Evolutionary conservation across 2,113 vertebrate genomes (phyloP), one percentile per base, ranked within the genome.

Genomic region (Microtus ochrogaster): DNA sequence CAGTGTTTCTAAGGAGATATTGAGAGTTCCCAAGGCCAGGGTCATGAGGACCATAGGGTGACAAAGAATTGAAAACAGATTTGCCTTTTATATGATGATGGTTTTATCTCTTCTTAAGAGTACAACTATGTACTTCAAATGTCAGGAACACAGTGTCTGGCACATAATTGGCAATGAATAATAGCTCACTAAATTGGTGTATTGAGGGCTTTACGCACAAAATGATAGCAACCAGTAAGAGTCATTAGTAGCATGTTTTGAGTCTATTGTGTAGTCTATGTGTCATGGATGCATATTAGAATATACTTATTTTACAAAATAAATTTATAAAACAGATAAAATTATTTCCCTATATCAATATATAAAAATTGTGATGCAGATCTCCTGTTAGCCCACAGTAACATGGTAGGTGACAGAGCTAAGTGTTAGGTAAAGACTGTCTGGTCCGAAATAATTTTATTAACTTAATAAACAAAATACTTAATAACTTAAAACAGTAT

Each of bases 391-490:
- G 6, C 30, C n/a, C 13, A 49, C 66, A 33, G 26, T 85, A 44
- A 86, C 19, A 65, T 8, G 2, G 14, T 93, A 66, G 49, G 66
- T 22, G 30, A 33, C 5, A 33, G 66, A 58, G 58, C 58, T 58
- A 58, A 58, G 58, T 58, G 58, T 58, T 58, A 58, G 19, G 6
- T 58, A 21, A 84, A 79, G n/a, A 7, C n/a, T 85, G 6, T 84
- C 63, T 94, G 36, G 39, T 77, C 78, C 30, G 30, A 94, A 39
- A 92, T 39, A 33, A 89, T 92, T 96, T 65, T 26, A 26, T 65
- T 65, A 26, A 26, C 22, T 9, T 63, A 65, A 65, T 65, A 65
- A 58, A 58, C 19, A 58, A 58, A 58, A 58, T 21, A 21, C 19
- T 58, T 58, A 58, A 58, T 26, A 61, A 79, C 22, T 58, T 58